phyloP scores from a whole-genome alignment of 2,888 invertebrate genomes.

The Antheraea assamensis region DNA sequence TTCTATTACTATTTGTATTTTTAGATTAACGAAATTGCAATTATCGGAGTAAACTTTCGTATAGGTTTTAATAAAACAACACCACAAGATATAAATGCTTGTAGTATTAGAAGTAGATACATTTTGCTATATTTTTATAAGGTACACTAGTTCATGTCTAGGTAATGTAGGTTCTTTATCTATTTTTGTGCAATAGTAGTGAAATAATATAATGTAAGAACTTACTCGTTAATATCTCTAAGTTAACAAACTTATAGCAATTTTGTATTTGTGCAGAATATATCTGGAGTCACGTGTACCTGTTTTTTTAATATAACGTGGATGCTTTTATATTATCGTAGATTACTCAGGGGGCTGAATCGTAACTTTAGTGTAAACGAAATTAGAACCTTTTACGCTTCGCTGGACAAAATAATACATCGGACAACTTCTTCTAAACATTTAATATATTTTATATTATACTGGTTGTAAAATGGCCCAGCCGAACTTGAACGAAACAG shows the following conservation, averaged over 20 bases:
- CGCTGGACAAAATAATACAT: slow-evolving; percentile 61
- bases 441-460: background rate
- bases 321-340: background rate
- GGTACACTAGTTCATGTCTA: background rate
- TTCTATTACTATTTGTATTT: background rate
- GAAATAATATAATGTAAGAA: background rate
- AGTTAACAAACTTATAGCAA: background rate
- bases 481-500: background rate
- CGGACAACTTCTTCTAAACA: slow-evolving; percentile 42
- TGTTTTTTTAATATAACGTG: slow-evolving; percentile 31
- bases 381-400: slow-evolving; percentile 49
- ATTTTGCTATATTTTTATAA: slow-evolving; percentile 45
- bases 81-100: slow-evolving; percentile 20
- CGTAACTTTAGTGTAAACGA: slow-evolving; percentile 52
- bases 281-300: slow-evolving; percentile 57
- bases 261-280: background rate
- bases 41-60: slow-evolving; percentile 21
- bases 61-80: background rate
- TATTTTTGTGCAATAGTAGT: slow-evolving; percentile 20
- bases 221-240: background rate
- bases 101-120: slow-evolving; percentile 40
- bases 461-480: background rate
- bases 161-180: slow-evolving; percentile 14
- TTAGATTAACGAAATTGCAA: slow-evolving; percentile 22
- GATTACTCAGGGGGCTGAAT: slow-evolving; percentile 36